phyloP scores from a whole-genome alignment of 2,113 vertebrate genomes.

The Mesembrinibis cayennensis region DNA sequence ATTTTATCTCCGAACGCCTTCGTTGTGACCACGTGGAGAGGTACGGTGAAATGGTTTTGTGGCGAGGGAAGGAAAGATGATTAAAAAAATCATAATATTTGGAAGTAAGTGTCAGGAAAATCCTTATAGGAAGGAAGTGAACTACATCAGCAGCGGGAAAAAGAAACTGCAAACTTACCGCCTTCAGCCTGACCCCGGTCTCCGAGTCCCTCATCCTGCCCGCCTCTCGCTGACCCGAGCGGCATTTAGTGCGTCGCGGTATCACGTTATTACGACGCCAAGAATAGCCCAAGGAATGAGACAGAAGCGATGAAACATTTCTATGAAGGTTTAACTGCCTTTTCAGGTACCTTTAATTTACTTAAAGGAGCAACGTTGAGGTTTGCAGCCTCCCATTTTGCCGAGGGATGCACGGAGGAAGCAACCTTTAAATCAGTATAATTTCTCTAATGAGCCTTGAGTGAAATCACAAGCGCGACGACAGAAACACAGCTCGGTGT shows the following conservation, averaged over 20 bases:
- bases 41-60: background rate
- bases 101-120: background rate
- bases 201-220: background rate
- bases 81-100: background rate
- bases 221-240: background rate
- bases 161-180: no score
- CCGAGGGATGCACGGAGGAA: background rate
- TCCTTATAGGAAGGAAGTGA: background rate
- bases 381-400: background rate
- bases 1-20: background rate
- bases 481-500: fast-evolving
- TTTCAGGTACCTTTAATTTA: background rate
- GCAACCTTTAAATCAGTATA: background rate
- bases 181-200: background rate
- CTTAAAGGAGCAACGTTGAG: background rate
- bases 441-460: no score
- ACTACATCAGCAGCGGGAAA: background rate
- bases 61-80: background rate
- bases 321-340: background rate
- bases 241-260: fast-evolving
- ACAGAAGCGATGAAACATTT: fast-evolving
- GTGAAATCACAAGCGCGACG: fast-evolving
- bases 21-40: background rate
- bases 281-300: background rate
- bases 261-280: fast-evolving